These are phyloP conservation scores for Parnassius apollo DNA, from an alignment of 2,888 invertebrate genomes.

Conservation along the genomic window DNA sequence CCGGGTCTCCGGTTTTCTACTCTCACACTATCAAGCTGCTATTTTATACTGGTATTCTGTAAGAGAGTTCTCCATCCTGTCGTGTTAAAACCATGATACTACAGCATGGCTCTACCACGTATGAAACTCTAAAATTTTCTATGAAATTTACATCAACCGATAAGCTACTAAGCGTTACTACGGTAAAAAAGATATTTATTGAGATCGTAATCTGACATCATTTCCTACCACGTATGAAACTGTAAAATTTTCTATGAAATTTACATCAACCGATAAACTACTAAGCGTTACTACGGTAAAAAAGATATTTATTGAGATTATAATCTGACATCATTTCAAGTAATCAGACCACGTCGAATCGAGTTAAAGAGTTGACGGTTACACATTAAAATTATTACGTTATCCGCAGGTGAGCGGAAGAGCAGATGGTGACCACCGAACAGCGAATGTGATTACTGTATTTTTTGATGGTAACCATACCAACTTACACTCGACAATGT, in stretches of 20 bases:
- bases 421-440: constrained; percentile 7
- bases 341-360: constrained; percentile 15
- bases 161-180: too few relatives aligned
- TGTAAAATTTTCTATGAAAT: too few relatives aligned
- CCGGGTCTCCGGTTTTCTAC: too few relatives aligned
- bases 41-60: too few relatives aligned
- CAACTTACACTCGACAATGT: background rate
- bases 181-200: constrained; percentile 3
- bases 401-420: constrained; percentile 16
- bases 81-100: too few relatives aligned
- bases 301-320: constrained; percentile 10
- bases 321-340: constrained; percentile 8
- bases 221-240: background rate
- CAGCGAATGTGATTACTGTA: constrained; percentile 8
- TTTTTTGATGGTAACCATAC: constrained; percentile 13
- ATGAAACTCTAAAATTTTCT: too few relatives aligned
- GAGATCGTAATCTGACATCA: constrained; percentile 11
- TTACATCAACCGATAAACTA: too few relatives aligned
- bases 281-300: background rate
- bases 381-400: constrained; percentile 1
- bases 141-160: too few relatives aligned
- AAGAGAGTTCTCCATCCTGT: too few relatives aligned
- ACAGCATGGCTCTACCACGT: too few relatives aligned
- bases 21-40: too few relatives aligned
- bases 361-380: constrained; percentile 13